Conservation (phyloP, 1,140 invertebrate genomes). For the Ips nitidus region DNA sequence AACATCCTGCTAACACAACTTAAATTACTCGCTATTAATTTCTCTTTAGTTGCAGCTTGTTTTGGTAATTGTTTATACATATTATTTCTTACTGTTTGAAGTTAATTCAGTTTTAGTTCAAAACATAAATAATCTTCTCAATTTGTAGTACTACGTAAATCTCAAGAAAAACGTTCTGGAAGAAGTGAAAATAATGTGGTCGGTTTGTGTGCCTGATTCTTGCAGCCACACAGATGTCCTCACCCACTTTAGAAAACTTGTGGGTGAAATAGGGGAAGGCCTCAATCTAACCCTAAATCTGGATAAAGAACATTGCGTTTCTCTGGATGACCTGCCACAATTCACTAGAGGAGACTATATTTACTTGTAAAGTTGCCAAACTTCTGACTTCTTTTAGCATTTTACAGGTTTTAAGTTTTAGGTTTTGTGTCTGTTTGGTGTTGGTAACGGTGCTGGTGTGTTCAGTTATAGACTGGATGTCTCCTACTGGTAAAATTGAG, state of each 20-base stretch:
- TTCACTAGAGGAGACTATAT: conserved; percentile 30
- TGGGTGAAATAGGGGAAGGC: conserved; percentile 38
- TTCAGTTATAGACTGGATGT: conserved; percentile 27
- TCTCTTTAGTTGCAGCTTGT: too few relatives aligned
- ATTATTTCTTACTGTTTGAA: too few relatives aligned
- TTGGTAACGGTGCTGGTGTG: conserved; percentile 24
- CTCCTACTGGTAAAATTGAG: not conserved
- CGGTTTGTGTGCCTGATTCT: conserved; percentile 43
- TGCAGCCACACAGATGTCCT: conserved; percentile 36
- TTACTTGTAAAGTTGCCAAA: conserved; percentile 31
- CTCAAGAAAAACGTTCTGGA: conserved; percentile 35
- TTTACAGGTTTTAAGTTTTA: conserved; percentile 17
- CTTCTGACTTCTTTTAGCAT: not conserved
- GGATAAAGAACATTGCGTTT: conserved; percentile 33
- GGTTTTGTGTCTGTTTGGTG: conserved; percentile 25
- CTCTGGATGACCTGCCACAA: conserved; percentile 30
- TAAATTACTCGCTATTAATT: too few relatives aligned
- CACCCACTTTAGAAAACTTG: conserved; percentile 38
- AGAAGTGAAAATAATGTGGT: conserved; percentile 37
- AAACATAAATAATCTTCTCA: too few relatives aligned
- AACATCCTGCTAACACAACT: too few relatives aligned
- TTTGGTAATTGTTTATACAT: too few relatives aligned
- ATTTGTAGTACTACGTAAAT: conserved; percentile 35
- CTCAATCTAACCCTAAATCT: conserved; percentile 37
- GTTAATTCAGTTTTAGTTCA: too few relatives aligned